Evolutionary conservation across 1,140 invertebrate species (phyloP).

Genomic region (Magallana ariakensis): DNA sequence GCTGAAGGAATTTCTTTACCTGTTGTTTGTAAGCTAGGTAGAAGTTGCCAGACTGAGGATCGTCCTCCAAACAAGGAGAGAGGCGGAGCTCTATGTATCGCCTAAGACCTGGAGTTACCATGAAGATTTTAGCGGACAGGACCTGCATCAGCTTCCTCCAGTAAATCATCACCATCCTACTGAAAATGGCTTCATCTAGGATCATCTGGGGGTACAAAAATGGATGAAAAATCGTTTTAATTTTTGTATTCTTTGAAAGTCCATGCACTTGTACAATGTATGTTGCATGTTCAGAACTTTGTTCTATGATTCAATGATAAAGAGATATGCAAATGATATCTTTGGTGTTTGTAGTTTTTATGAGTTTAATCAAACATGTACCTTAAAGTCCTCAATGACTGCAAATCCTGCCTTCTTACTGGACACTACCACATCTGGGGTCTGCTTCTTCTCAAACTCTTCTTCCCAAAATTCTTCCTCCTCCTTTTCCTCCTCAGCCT

Average conservation of each 20-base stretch:
- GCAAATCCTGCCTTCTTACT: background rate
- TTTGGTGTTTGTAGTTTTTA: too few species aligned
- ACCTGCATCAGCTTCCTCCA: slow-evolving; percentile 65
- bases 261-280: too few species aligned
- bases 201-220: slow-evolving; percentile 36
- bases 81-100: slow-evolving; percentile 65
- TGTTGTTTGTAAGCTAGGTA: slow-evolving; percentile 61
- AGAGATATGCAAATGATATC: too few species aligned
- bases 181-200: slow-evolving; percentile 61
- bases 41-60: slow-evolving; percentile 56
- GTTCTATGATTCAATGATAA: too few species aligned
- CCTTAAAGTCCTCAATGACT: background rate
- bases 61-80: slow-evolving; percentile 61
- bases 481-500: slow-evolving; percentile 7
- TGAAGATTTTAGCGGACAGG: slow-evolving; percentile 56
- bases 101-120: slow-evolving; percentile 58
- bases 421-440: background rate
- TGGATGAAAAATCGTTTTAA: background rate
- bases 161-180: slow-evolving; percentile 67
- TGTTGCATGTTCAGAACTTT: too few species aligned
- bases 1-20: slow-evolving; percentile 49
- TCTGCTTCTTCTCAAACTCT: background rate
- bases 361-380: background rate
- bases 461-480: slow-evolving; percentile 1
- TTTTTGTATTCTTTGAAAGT: too few species aligned